Base-by-base conservation (phyloP, 2,113 vertebrate genomes). In the Percina caprodes region DNA sequence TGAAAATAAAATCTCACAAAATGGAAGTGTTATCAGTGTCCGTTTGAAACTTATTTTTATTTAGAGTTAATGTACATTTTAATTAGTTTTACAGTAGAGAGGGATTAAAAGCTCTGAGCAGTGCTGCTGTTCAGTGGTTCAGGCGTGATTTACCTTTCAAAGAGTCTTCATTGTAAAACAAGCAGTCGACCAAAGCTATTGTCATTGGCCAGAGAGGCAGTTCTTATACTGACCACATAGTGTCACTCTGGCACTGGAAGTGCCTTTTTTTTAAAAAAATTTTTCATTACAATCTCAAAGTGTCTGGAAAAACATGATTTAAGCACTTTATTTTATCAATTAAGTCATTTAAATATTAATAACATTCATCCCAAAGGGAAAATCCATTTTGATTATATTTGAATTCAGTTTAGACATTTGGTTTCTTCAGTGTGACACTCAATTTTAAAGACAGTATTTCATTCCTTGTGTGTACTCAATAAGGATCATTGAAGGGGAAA, bases 1-100 rank as follows among this genome's bases (percentile, higher is more conserved):
- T 93, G 89, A 94, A 94, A 96, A 95, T 95, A 95, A 96, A 96
- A 94, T 92, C 81, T 95, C 92, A 94, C 90, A 63, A 94, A 95
- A 94, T 89, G 80, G 85, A 93, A 74, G 33, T 72, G 45, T 76
- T 86, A 33, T 35, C 13, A n/a, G 74, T 81, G 80, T 83, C 61
- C 59, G 42, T 35, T 74, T 84, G 18, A 70, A 71, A 23, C 13
- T 58, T 75, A 0, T 79, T 39, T 77, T 79, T 16, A 69, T 23
- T 21, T 9, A 79, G 9, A 42, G 10, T 52, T 35, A 0, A 21
- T 33, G 52, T 35, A 11, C 19, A 63, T 30, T 19, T 42, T 42
- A 30, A 30, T 30, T 49, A 6, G 13, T 9, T 26, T 59, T 7
- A 61, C 23, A 48, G 2, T 16, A 14, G 26, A n/a, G 13, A 24